Evolutionary conservation across 2,888 invertebrate species (phyloP).

Genomic region (Protonemura montana): DNA sequence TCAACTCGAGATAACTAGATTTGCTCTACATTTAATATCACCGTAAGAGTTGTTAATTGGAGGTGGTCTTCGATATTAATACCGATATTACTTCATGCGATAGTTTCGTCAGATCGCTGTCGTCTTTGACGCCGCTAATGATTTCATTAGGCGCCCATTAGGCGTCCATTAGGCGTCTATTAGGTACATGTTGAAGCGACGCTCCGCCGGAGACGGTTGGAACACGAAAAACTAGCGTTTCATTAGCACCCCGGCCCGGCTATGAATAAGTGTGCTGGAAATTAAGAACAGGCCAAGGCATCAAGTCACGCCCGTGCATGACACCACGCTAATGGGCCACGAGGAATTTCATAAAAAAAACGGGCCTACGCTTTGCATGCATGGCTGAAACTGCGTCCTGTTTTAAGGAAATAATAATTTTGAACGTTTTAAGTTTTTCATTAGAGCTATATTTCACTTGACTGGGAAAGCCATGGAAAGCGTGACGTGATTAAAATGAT

Average conservation of each 20-base stretch:
- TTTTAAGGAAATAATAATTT: not conserved
- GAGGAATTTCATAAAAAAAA: not conserved
- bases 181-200: not conserved
- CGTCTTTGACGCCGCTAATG: conserved; percentile 19
- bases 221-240: not conserved
- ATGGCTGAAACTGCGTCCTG: not conserved
- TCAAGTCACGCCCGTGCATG: not conserved
- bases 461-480: not conserved
- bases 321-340: not conserved
- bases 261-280: not conserved
- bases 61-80: conserved; percentile 22
- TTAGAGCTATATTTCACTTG: not conserved
- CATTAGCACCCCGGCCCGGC: not conserved
- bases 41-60: conserved; percentile 20
- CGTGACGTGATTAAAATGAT: not conserved
- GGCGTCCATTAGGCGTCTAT: not conserved
- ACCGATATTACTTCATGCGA: conserved; percentile 20
- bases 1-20: conserved; percentile 1
- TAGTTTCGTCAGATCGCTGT: conserved; percentile 17
- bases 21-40: not conserved
- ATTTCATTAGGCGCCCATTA: conserved; percentile 1
- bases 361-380: not conserved
- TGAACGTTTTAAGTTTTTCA: not conserved
- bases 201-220: not conserved
- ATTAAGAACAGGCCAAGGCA: not conserved